Conservation (phyloP, 2,888 invertebrate species). For the Perizoma flavofasciatum region DNA sequence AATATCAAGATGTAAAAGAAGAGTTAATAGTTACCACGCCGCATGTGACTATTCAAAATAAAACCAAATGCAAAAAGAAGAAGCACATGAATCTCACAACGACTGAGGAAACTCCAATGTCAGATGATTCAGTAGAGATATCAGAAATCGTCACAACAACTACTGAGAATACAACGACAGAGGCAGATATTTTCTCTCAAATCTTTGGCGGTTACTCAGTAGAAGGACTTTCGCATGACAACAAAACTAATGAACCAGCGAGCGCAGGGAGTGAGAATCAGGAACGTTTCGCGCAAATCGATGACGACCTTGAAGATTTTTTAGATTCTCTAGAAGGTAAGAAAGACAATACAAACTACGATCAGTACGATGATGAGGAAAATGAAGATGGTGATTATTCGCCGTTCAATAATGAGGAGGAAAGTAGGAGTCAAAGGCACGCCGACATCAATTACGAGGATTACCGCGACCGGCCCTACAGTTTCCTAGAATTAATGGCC, state of each 20-base stretch:
- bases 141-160: conserved; percentile 41
- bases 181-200: conserved; percentile 60
- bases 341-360: conserved; percentile 44
- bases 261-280: conserved; percentile 57
- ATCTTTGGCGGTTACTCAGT: conserved; percentile 47
- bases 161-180: conserved; percentile 47
- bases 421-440: conserved; percentile 31
- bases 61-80: conserved; percentile 76
- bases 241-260: conserved; percentile 41
- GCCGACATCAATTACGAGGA: conserved; percentile 41
- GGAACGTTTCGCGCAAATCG: conserved; percentile 54
- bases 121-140: conserved; percentile 25
- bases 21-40: conserved; percentile 46
- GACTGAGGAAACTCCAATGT: conserved; percentile 35
- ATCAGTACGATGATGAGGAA: conserved; percentile 51
- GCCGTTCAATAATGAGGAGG: conserved; percentile 41
- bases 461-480: conserved; percentile 57
- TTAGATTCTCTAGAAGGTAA: conserved; percentile 57
- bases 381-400: conserved; percentile 48
- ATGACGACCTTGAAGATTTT: conserved; percentile 67
- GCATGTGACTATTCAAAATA: conserved; percentile 57
- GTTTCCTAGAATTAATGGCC: conserved; percentile 73
- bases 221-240: conserved; percentile 17
- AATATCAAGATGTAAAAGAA: conserved; percentile 52
- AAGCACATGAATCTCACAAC: conserved; percentile 53